phyloP scores from a whole-genome alignment of 2,113 vertebrate species.

The Platysteira castanea region DNA sequence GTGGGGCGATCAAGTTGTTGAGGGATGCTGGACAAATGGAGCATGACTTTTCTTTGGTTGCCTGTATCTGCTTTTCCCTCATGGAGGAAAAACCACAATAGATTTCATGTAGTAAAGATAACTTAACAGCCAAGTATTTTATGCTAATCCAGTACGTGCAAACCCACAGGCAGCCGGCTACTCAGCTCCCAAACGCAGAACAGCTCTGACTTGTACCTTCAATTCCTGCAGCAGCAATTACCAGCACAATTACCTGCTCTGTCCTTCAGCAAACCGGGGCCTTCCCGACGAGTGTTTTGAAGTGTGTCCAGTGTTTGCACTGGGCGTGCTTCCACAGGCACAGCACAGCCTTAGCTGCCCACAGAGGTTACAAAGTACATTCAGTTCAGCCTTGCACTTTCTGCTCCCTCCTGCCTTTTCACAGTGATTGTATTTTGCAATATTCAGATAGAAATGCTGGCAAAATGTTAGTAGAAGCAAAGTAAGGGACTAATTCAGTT shows the following conservation, averaged over 20 bases:
- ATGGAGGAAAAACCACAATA: neutral
- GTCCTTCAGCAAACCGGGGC: neutral
- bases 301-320: neutral
- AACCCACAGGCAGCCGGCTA: neutral
- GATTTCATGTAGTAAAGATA: neutral
- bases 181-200: neutral
- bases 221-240: neutral
- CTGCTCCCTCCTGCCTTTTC: neutral
- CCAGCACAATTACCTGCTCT: neutral
- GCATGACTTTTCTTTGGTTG: accelerated
- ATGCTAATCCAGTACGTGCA: neutral
- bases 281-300: neutral
- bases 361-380: neutral
- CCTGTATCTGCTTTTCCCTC: neutral
- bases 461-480: neutral
- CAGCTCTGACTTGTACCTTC: neutral
- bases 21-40: neutral
- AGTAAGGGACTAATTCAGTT: neutral
- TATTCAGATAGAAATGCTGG: neutral
- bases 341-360: neutral
- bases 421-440: accelerated
- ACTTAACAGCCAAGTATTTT: neutral
- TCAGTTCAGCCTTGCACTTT: neutral
- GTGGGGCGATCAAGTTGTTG: neutral
- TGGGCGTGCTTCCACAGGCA: neutral